Evolutionary conservation across 2,113 vertebrate species (phyloP).

Genomic region (Phocoena phocoena): DNA sequence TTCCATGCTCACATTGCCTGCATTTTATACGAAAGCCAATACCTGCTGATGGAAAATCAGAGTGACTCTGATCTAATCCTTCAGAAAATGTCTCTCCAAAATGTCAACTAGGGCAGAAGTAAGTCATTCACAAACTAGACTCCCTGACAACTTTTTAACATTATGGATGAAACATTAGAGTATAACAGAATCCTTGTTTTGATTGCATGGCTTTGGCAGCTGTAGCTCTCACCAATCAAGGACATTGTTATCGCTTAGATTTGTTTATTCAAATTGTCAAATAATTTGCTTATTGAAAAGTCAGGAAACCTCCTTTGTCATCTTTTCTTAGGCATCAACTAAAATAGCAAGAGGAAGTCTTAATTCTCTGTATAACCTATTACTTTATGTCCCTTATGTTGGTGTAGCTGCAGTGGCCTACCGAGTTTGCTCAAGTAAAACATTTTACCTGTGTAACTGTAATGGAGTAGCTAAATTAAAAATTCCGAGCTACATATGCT

Average conservation of each 20-base stretch:
- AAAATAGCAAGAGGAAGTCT: background rate
- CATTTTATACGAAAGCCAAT: background rate
- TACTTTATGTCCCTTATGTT: background rate
- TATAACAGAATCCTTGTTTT: background rate
- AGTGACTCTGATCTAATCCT: background rate
- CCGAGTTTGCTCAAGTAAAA: background rate
- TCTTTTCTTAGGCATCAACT: background rate
- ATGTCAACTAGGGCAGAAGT: background rate
- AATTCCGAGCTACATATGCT: background rate
- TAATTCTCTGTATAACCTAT: background rate
- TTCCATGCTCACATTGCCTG: background rate
- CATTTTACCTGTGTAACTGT: background rate
- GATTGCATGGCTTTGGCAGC: background rate
- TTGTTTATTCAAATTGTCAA: background rate
- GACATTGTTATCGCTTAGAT: background rate
- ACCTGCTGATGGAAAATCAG: background rate
- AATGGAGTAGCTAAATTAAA: background rate
- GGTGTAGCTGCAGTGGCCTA: background rate
- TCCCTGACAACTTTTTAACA: background rate
- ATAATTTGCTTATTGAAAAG: background rate
- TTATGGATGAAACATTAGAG: background rate
- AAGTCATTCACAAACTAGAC: background rate
- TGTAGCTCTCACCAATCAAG: background rate
- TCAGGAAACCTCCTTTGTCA: background rate
- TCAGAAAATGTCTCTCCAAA: conserved; percentile 9